Evolutionary conservation across 2,113 vertebrate genomes (phyloP), one percentile per base, ranked within the genome.

Genomic region (Speoplatyrhinus poulsoni): DNA sequence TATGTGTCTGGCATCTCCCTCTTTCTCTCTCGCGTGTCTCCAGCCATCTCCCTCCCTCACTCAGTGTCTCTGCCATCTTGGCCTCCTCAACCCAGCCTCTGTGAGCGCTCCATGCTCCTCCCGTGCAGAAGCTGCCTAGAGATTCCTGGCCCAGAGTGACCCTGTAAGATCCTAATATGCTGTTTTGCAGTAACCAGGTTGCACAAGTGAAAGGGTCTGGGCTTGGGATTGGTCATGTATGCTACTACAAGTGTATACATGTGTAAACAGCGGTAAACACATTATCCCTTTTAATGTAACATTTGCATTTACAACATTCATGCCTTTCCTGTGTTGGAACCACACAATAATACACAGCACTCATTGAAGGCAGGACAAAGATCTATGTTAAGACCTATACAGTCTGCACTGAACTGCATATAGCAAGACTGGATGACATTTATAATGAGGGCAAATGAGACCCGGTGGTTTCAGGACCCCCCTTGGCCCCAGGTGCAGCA

Each of bases 401-500:
- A 41, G 4, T 6, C 36, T 8, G 7, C 36, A 41, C 36, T 6
- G 36, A 41, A 41, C 7, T 41, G 7, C 7, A 41, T 41, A 41
- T 15, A 15, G 13, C 49, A 9, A 55, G 17, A 46, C 70, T 69
- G 57, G 47, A 47, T 80, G 71, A 80, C 73, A 80, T 11, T 63
- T 70, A 81, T 80, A 82, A 77, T 76, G 66, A 75, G 66, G 68
- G 12, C 64, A 68, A 75, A 78, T 74, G 71, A 77, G 76, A 83
- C 64, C 49, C 60, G 58, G 26, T 72, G 60, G 62, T 67, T 69
- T 33, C 13, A 60, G 81, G 78, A 80, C 75, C 83, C 74, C 53
- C 57, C 80, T 76, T 75, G 33, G 79, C 70, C 76, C 79, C 92
- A 93, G 93, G 90, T 92, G 90, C 85, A 82, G 79, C 77, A 80